Conservation (phyloP, 2,888 invertebrate genomes). For the Lapara coniferarum region DNA sequence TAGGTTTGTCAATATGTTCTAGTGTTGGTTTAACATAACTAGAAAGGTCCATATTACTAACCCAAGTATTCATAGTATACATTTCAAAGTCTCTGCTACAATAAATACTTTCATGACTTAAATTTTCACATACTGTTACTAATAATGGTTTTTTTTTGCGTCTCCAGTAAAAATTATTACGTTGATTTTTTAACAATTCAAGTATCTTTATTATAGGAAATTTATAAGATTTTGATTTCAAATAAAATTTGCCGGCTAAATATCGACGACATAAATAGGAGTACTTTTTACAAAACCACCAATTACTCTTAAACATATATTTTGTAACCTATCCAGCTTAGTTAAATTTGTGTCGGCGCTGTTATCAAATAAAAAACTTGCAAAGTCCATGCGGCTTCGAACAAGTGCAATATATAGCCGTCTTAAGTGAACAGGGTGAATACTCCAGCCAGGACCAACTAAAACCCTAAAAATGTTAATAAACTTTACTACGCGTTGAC, state of each 20-base stretch:
- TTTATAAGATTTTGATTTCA: not conserved
- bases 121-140: not conserved
- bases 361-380: constrained; percentile 13
- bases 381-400: constrained; percentile 17
- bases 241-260: constrained; percentile 10
- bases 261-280: constrained; percentile 19
- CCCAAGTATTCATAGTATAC: not conserved
- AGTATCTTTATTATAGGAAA: constrained; percentile 5
- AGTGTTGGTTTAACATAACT: constrained; percentile 1
- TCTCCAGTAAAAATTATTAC: constrained; percentile 1
- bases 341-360: not conserved
- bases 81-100: not conserved
- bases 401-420: constrained; percentile 29
- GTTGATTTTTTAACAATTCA: not conserved
- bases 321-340: constrained; percentile 28
- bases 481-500: constrained; percentile 2
- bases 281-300: constrained; percentile 26
- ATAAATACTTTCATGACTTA: not conserved
- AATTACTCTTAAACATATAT: constrained; percentile 22
- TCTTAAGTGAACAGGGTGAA: constrained; percentile 30
- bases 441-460: constrained; percentile 29
- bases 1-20: not conserved
- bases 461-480: constrained; percentile 25
- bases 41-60: not conserved
- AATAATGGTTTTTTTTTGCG: constrained; percentile 1